phyloP scores from a whole-genome alignment of 2,797 vertebrate species.

The Bovichtus variegatus region DNA sequence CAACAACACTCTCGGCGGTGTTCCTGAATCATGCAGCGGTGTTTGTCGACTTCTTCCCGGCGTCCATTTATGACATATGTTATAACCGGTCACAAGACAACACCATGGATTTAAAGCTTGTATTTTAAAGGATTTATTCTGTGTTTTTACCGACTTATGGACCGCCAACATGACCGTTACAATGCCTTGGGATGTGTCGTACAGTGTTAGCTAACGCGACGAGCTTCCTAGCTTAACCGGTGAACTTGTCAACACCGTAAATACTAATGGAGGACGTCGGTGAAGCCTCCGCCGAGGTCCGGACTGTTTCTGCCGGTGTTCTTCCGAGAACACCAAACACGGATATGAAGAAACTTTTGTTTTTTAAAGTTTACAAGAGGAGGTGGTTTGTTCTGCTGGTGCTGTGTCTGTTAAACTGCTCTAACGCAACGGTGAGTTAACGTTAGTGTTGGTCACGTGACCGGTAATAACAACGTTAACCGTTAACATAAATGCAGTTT shows the following conservation, averaged over 20 bases:
- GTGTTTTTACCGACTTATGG: not conserved
- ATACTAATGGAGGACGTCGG: conserved; percentile 47
- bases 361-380: conserved; percentile 83
- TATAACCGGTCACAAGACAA: rapidly evolving
- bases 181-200: not conserved
- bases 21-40: not conserved
- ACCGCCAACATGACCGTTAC: not conserved
- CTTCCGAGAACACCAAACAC: not conserved
- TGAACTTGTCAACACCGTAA: not conserved
- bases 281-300: not conserved
- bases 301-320: not conserved
- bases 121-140: not conserved
- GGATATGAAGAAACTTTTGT: not conserved
- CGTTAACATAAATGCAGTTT: no score
- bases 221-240: not conserved
- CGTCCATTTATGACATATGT: not conserved
- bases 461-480: not conserved
- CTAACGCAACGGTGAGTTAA: conserved; percentile 89
- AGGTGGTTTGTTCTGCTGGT: conserved; percentile 90
- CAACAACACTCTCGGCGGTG: not conserved
- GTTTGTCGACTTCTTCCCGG: not conserved
- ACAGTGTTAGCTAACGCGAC: not conserved
- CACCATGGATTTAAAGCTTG: not conserved
- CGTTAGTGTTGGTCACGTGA: not conserved
- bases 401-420: conserved; percentile 90